A percentile compares a stretch with the other conserved stretches of the same genome.
phyloP scores from a whole-genome alignment of 2,797 vertebrate genomes.

The Girardinus metallicus region DNA sequence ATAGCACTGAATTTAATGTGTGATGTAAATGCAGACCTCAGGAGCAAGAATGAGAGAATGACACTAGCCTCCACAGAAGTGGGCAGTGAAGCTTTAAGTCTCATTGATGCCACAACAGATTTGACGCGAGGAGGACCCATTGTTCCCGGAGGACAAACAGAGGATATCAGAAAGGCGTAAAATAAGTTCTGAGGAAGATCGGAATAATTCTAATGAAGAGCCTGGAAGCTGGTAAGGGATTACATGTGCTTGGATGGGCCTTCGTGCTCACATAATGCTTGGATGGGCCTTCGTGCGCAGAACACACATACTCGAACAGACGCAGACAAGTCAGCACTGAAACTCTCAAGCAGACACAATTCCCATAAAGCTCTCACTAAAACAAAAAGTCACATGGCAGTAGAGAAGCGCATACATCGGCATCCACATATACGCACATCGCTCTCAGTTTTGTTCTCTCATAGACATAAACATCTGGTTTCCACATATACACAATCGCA shows the following conservation, averaged over 20 bases:
- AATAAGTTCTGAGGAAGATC: constrained; percentile 61
- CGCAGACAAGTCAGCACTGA: constrained; percentile 19
- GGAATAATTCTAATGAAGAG: constrained; percentile 68
- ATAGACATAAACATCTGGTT: constrained; percentile 11
- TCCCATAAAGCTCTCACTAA: constrained; percentile 22
- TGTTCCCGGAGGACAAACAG: constrained; percentile 52
- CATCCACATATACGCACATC: not conserved
- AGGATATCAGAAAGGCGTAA: constrained; percentile 57
- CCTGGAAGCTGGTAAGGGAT: constrained; percentile 65
- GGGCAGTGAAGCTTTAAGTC: constrained; percentile 65
- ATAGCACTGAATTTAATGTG: constrained; percentile 21
- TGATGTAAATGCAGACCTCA: constrained; percentile 29
- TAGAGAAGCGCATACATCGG: not conserved
- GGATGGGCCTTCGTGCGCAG: constrained; percentile 46
- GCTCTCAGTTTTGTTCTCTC: constrained; percentile 2
- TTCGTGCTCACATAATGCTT: constrained; percentile 65
- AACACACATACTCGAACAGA: constrained; percentile 16
- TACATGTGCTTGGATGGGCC: constrained; percentile 65
- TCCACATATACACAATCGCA: constrained; percentile 36
- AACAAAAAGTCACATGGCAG: constrained; percentile 1
- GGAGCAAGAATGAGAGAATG: constrained; percentile 35
- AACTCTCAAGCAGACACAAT: constrained; percentile 23
- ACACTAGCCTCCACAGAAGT: constrained; percentile 52
- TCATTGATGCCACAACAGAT: constrained; percentile 68
- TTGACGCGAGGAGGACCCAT: constrained; percentile 63